Conservation (phyloP, 2,797 vertebrate species). For the Meriones psammophilus region DNA sequence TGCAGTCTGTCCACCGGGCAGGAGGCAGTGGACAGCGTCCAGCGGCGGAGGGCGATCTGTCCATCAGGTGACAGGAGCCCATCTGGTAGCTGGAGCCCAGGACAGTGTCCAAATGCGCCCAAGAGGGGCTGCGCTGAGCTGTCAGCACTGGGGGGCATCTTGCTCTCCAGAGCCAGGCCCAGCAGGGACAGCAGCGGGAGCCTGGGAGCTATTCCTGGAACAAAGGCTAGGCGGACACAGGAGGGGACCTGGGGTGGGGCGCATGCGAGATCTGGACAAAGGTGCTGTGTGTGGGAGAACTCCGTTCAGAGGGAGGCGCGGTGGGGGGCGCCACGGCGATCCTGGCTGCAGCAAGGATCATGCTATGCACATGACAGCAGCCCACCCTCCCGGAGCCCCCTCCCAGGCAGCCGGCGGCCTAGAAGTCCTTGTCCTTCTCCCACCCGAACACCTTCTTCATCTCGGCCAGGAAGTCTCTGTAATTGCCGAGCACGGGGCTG, state of each 20-base stretch:
- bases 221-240: constrained; percentile 67
- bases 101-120: neutral
- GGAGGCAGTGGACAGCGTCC: neutral
- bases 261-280: neutral
- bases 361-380: neutral
- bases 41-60: neutral
- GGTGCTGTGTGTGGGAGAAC: no score
- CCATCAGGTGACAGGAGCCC: neutral
- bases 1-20: neutral
- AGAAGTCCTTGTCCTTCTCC: constrained; percentile 58
- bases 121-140: neutral
- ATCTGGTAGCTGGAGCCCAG: neutral
- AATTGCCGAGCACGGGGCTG: constrained; percentile 55
- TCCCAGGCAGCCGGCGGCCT: neutral
- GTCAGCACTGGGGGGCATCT: neutral
- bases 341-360: no score
- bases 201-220: constrained; percentile 67
- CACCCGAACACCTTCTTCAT: constrained; percentile 70
- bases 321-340: neutral
- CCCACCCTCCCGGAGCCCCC: neutral
- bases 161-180: constrained; percentile 16
- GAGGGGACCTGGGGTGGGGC: neutral
- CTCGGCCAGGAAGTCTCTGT: constrained; percentile 58
- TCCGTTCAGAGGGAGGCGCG: neutral
- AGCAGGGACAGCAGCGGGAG: neutral